phyloP scores from a whole-genome alignment of 2,113 vertebrate genomes.

The Alligator mississippiensis region DNA sequence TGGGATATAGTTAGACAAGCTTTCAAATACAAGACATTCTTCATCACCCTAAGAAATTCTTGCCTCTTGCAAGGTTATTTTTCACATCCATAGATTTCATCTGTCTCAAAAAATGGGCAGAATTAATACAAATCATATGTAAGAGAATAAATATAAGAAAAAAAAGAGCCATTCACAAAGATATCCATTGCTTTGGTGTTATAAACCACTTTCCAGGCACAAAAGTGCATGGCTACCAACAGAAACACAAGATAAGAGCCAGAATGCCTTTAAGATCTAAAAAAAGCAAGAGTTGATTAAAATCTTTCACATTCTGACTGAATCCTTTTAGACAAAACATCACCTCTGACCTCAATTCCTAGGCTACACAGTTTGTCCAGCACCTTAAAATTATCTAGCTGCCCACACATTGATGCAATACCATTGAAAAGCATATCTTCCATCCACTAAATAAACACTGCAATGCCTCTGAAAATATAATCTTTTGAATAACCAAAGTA shows the following conservation, averaged over 20 bases:
- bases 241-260: neutral
- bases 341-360: neutral
- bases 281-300: neutral
- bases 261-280: neutral
- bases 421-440: neutral
- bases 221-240: neutral
- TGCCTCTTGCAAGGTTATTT: neutral
- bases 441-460: neutral
- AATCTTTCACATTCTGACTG: neutral
- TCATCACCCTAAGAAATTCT: neutral
- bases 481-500: neutral
- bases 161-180: neutral
- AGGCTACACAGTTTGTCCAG: neutral
- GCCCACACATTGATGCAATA: neutral
- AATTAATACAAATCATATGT: neutral
- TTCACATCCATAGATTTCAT: rapidly evolving
- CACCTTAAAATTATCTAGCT: neutral
- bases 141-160: neutral
- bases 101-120: neutral
- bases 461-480: neutral
- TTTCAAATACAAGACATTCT: too few relatives aligned
- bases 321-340: neutral
- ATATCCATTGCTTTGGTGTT: rapidly evolving
- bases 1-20: too few relatives aligned
- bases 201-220: rapidly evolving